phyloP scores from a whole-genome alignment of 2,797 vertebrate species.

The Sebastolobus altivelis region DNA sequence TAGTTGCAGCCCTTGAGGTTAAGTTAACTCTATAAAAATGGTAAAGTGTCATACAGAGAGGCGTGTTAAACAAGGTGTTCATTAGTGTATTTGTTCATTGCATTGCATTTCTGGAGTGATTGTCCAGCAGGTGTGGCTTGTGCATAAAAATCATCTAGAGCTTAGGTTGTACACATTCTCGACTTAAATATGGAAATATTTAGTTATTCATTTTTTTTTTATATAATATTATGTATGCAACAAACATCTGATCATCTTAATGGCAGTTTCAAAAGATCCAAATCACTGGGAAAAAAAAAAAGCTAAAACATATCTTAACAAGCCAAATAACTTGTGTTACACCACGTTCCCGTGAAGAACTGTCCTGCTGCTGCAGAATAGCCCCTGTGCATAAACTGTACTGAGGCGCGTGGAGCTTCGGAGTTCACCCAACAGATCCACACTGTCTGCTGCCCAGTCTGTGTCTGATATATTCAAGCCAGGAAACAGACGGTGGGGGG shows the following conservation, averaged over 20 bases:
- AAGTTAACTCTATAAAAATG: not conserved
- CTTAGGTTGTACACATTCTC: conserved; percentile 7
- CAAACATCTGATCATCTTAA: not conserved
- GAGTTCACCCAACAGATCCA: conserved; percentile 47
- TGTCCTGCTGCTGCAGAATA: conserved; percentile 14
- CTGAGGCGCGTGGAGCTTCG: conserved; percentile 19
- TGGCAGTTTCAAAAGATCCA: not conserved
- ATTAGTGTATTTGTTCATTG: conserved; percentile 44
- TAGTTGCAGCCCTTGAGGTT: not conserved
- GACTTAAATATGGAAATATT: conserved; percentile 23
- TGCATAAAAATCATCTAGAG: conserved; percentile 9
- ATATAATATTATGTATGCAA: not conserved
- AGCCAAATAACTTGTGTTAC: conserved; percentile 5
- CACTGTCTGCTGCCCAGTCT: conserved; percentile 50
- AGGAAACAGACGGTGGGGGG: conserved; percentile 45
- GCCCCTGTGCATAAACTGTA: conserved; percentile 13
- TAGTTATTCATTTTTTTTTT: not conserved
- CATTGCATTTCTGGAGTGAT: conserved; percentile 58
- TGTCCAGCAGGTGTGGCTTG: conserved; percentile 30
- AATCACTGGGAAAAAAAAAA: not conserved
- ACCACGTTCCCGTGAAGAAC: conserved; percentile 30
- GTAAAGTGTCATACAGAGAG: not conserved
- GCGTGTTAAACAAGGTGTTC: not conserved
- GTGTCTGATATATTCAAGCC: conserved; percentile 34
- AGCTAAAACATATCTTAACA: not conserved